These are phyloP conservation scores for Aricia agestis DNA, from an alignment of 1,140 invertebrate species.

Conservation along the genomic window DNA sequence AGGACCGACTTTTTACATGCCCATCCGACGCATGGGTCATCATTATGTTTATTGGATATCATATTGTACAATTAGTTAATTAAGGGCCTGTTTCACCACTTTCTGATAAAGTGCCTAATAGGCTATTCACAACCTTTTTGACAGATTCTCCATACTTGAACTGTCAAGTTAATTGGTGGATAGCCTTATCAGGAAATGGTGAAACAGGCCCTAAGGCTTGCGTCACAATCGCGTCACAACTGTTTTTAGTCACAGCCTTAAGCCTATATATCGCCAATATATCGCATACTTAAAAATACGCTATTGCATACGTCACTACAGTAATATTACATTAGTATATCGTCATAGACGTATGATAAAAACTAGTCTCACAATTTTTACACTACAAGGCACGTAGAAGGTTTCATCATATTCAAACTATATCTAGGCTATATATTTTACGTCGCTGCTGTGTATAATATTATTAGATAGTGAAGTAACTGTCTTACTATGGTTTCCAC, in stretches of 20 bases:
- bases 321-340: conserved; percentile 5
- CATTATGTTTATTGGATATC: too few species aligned
- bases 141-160: too few species aligned
- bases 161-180: too few species aligned
- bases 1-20: too few species aligned
- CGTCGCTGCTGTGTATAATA: neutral
- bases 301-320: neutral
- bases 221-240: neutral
- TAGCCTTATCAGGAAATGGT: too few species aligned
- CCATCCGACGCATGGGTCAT: too few species aligned
- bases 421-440: neutral
- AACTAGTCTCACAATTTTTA: neutral
- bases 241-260: neutral
- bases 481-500: neutral
- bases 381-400: neutral
- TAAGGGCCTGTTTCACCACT: too few species aligned
- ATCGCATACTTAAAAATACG: conserved; percentile 8
- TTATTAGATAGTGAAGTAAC: conserved; percentile 2
- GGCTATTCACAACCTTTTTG: too few species aligned
- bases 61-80: too few species aligned
- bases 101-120: too few species aligned
- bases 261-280: conserved; percentile 1
- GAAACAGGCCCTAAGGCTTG: too few species aligned
- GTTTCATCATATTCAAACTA: neutral
- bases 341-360: neutral